Evolutionary conservation across 23 tunicate genomes (phyloP), one percentile per base, ranked within the genome.

Genomic region (Styela plicata): DNA sequence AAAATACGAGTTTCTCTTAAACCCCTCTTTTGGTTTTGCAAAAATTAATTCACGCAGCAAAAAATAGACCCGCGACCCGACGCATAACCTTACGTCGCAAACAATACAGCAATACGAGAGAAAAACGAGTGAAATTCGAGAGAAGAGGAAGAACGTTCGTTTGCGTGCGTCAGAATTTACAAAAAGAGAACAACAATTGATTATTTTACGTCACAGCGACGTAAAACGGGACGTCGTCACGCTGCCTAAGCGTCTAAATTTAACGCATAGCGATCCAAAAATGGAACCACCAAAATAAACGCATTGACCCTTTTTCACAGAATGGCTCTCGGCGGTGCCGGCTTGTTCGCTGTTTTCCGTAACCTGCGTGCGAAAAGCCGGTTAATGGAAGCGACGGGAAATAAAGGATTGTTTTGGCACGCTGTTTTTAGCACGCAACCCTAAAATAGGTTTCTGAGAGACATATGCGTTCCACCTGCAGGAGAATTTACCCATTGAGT

Each of bases 151-250:
- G 81, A 44, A 44, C 32, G 81, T 76, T 36, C 52, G 66, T 26
- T 23, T 36, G 33, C 66, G 81, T 76, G 81, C 81, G 81, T 76
- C 81, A 76, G 63, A 76, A 73, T 76, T 44, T 76, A 67, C 81
- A 44, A 76, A 52, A 76, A n/a, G 77, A 76, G 66, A 2, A 29
- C 37, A 44, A 36, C 52, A 76, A 76, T 76, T 76, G 81, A 76
- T 76, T 71, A 71, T 34, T 76, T 76, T 20, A 44, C 81, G 81
- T 76, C 81, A 76, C 27, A n/a, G 27, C 63, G 37, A 76, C 81
- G 81, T 53, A 76, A 44, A 71, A 33, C 53, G 26, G 65, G 64
- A 76, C 81, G 81, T 71, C 77, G 77, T 71, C 77, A 30, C 77
- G 77, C 36, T 53, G 64, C 24, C 53, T 76, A 76, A 20, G 31